These are phyloP conservation scores for Hirtodrosophila alboralis DNA, from an alignment of 2,888 invertebrate species.

Conservation along the genomic window DNA sequence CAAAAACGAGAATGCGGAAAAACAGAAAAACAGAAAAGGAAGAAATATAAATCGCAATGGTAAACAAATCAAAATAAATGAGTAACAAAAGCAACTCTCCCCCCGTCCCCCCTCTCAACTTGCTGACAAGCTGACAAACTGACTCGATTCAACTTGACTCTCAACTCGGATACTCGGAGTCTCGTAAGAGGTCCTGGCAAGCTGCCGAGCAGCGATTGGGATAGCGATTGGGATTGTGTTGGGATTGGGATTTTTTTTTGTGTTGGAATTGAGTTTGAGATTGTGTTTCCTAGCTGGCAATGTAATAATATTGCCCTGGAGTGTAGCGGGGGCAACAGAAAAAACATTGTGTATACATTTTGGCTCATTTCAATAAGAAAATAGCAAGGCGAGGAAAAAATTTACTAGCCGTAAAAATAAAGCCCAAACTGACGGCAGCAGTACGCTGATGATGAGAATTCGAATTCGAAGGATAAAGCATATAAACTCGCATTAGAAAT, in stretches of 20 bases:
- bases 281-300: conserved; percentile 22
- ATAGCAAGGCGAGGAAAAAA: conserved; percentile 59
- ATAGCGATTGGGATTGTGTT: conserved; percentile 42
- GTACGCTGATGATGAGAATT: conserved; percentile 54
- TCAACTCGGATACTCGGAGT: conserved; percentile 14
- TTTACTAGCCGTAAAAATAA: conserved; percentile 40
- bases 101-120: conserved; percentile 40
- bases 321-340: conserved; percentile 19
- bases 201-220: conserved; percentile 65
- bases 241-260: too few species aligned
- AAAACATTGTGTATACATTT: conserved; percentile 64
- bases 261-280: conserved; percentile 23
- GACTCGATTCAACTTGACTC: conserved; percentile 44
- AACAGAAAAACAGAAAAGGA: conserved; percentile 52
- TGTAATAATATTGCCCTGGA: conserved; percentile 53
- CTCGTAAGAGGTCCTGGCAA: too few species aligned
- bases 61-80: conserved; percentile 80
- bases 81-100: conserved; percentile 71
- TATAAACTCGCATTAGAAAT: conserved; percentile 83
- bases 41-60: conserved; percentile 79
- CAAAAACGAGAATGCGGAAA: too few species aligned
- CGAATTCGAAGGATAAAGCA: conserved; percentile 61
- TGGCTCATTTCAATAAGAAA: conserved; percentile 76
- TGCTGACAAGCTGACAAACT: conserved; percentile 79
- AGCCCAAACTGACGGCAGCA: conserved; percentile 44